A percentile compares a stretch with the other conserved stretches of the same genome.
Conservation (phyloP, 2,113 vertebrate species). For the Rhineura floridana region DNA sequence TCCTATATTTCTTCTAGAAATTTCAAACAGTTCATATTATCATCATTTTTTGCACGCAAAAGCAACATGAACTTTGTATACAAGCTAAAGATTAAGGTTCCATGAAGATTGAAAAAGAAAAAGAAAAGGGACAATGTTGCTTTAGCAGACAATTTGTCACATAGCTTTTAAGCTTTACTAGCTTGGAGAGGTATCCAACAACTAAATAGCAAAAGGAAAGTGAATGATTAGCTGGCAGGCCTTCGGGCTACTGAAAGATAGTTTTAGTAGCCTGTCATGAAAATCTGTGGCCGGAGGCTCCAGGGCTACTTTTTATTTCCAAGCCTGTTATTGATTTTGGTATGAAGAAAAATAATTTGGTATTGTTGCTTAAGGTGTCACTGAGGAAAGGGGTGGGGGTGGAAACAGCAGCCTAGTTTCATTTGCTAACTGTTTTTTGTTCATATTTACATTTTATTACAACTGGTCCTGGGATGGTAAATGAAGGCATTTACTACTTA, state of each 20-base stretch:
- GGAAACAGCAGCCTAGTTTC: slow-evolving; percentile 36
- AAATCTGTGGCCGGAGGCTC: slow-evolving; percentile 76
- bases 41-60: not conserved
- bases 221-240: slow-evolving; percentile 68
- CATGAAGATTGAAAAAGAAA: slow-evolving; percentile 43
- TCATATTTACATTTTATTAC: slow-evolving; percentile 66
- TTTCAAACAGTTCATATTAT: not conserved
- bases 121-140: slow-evolving; percentile 41
- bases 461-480: slow-evolving; percentile 40
- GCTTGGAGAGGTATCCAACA: slow-evolving; percentile 69
- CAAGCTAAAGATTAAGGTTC: slow-evolving; percentile 31
- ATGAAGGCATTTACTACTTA: slow-evolving; percentile 70
- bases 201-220: slow-evolving; percentile 72
- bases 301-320: slow-evolving; percentile 73
- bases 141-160: slow-evolving; percentile 69
- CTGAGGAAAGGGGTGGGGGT: slow-evolving; percentile 14
- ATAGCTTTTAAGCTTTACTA: slow-evolving; percentile 65
- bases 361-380: slow-evolving; percentile 79
- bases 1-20: not conserved
- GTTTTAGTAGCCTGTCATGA: slow-evolving; percentile 80
- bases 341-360: slow-evolving; percentile 80
- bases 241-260: slow-evolving; percentile 70
- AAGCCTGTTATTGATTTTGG: slow-evolving; percentile 80
- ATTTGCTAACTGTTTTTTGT: slow-evolving; percentile 56
- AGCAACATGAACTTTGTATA: slow-evolving; percentile 37